These are phyloP conservation scores for Harlomillsia oculata DNA, from an alignment of 1,140 invertebrate genomes.

Conservation along the genomic window DNA sequence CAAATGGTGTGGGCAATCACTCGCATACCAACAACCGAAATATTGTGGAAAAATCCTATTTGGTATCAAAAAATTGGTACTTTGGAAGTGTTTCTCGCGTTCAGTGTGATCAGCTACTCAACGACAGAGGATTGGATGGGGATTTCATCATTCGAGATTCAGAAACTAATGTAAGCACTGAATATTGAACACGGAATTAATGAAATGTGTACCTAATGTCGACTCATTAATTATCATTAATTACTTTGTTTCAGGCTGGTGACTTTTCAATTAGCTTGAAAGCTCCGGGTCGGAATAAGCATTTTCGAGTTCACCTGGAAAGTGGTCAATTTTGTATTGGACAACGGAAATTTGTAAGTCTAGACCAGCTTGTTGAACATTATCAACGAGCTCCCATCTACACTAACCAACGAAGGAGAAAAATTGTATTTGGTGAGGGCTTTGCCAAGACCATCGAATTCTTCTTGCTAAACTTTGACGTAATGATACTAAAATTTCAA, in stretches of 20 bases:
- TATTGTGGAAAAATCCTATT: constrained; percentile 53
- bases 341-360: constrained; percentile 87
- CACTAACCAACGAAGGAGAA: constrained; percentile 70
- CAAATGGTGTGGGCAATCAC: constrained; percentile 25
- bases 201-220: neutral
- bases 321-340: constrained; percentile 91
- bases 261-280: constrained; percentile 98
- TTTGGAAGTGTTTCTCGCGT: constrained; percentile 88
- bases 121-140: constrained; percentile 87
- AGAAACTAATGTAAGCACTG: constrained; percentile 86
- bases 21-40: constrained; percentile 19
- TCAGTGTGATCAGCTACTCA: constrained; percentile 88
- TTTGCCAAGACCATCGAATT: constrained; percentile 31
- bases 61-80: constrained; percentile 84
- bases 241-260: constrained; percentile 60
- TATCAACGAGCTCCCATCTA: constrained; percentile 98
- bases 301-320: constrained; percentile 96
- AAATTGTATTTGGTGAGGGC: constrained; percentile 35
- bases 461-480: constrained; percentile 22
- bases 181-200: neutral
- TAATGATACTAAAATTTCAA: constrained; percentile 1
- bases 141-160: constrained; percentile 97
- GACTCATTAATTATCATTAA: neutral
- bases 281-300: constrained; percentile 93
- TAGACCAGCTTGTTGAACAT: constrained; percentile 95